phyloP scores from a whole-genome alignment of 2,797 vertebrate genomes.

The Gila robusta region DNA sequence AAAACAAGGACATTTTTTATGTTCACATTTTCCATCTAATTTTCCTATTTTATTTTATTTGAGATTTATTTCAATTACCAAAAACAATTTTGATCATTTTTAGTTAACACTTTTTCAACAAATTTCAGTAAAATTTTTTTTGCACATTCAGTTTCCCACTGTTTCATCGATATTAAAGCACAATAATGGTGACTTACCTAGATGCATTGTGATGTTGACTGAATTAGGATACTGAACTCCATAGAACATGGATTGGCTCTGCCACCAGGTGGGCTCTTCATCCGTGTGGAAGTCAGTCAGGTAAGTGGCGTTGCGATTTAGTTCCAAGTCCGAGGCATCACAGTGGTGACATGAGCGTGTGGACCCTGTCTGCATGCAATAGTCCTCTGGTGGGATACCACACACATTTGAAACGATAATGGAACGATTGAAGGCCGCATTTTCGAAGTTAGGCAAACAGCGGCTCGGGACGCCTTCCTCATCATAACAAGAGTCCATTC shows the following conservation, averaged over 20 bases:
- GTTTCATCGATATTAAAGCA: neutral
- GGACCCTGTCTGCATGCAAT: conserved; percentile 89
- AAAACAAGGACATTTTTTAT: neutral
- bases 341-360: conserved; percentile 85
- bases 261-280: conserved; percentile 94
- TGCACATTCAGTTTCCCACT: neutral
- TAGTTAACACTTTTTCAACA: neutral
- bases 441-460: conserved; percentile 92
- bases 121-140: neutral
- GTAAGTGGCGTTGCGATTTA: conserved; percentile 83
- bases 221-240: conserved; percentile 90
- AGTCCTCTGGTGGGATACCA: conserved; percentile 87
- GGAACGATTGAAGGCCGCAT: conserved; percentile 84
- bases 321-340: conserved; percentile 72
- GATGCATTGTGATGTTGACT: conserved; percentile 87
- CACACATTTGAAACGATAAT: conserved; percentile 84
- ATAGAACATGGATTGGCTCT: conserved; percentile 95
- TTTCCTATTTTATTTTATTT: neutral
- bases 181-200: conserved; percentile 82
- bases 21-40: neutral
- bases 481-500: conserved; percentile 85
- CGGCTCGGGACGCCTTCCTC: conserved; percentile 76
- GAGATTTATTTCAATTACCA: neutral
- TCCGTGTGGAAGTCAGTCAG: conserved; percentile 93
- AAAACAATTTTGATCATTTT: neutral